phyloP scores from a whole-genome alignment of 2,888 invertebrate species.

The Agonopterix alstromeriana region DNA sequence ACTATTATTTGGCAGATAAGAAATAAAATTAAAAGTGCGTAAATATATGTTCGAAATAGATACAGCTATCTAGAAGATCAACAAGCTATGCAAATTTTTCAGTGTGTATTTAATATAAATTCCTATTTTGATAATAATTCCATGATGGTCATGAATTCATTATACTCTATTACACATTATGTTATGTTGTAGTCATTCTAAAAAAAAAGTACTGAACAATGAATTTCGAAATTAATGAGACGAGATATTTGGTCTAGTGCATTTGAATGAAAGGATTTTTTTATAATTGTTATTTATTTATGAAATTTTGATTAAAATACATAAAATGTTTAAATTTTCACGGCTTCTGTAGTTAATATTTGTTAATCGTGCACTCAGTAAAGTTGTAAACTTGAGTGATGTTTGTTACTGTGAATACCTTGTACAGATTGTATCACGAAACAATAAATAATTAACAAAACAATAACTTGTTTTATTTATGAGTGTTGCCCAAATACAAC shows the following conservation, averaged over 20 bases:
- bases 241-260: background rate
- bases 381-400: conserved; percentile 19
- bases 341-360: conserved; percentile 6
- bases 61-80: no score
- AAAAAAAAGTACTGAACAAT: no score
- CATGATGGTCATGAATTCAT: no score
- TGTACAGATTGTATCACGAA: conserved; percentile 41
- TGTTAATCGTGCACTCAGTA: conserved; percentile 1
- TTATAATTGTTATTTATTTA: conserved; percentile 8
- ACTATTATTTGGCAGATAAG: no score
- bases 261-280: conserved; percentile 5
- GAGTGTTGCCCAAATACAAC: background rate
- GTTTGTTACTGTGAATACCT: conserved; percentile 42
- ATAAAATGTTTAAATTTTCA: conserved; percentile 6
- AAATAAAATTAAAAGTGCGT: no score
- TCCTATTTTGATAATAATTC: no score
- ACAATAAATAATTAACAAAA: conserved; percentile 22
- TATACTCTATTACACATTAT: no score
- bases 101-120: no score
- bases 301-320: background rate
- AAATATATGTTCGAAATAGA: no score
- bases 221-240: no score
- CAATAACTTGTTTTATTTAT: background rate
- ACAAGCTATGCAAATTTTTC: no score
- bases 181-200: no score